These are phyloP conservation scores for Mesorhabditis sp. DNA, from an alignment of 2,888 invertebrate genomes.

Conservation along the genomic window DNA sequence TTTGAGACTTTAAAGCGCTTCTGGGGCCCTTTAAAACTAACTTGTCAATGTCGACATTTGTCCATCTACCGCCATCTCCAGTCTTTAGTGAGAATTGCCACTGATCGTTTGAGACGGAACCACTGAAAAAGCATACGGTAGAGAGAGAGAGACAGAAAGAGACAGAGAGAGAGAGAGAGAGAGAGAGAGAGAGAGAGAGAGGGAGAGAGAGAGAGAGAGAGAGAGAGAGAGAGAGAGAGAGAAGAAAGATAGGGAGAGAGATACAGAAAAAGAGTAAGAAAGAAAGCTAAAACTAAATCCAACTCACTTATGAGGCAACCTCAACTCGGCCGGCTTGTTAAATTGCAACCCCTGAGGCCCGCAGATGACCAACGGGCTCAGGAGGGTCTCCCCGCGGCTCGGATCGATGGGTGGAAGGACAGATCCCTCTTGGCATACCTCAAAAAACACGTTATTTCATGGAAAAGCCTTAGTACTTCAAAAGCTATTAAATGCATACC, in stretches of 20 bases:
- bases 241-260: too few relatives aligned
- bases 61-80: conserved; percentile 51
- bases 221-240: neutral
- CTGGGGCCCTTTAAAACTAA: neutral
- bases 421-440: conserved; percentile 54
- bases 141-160: too few relatives aligned
- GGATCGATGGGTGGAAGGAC: conserved; percentile 77
- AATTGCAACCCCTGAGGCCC: conserved; percentile 72
- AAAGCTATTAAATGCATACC: conserved; percentile 57
- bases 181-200: too few relatives aligned
- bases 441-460: conserved; percentile 5
- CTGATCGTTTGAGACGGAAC: conserved; percentile 28
- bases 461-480: neutral
- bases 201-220: too few relatives aligned
- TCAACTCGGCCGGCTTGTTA: conserved; percentile 71
- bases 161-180: too few relatives aligned
- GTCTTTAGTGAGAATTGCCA: conserved; percentile 64
- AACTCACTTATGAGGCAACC: conserved; percentile 72
- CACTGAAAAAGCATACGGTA: neutral
- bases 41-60: conserved; percentile 35
- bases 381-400: conserved; percentile 88
- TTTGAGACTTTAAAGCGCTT: too few relatives aligned
- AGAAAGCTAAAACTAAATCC: too few relatives aligned
- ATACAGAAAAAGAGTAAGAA: too few relatives aligned
- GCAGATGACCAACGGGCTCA: conserved; percentile 91